Evolutionary conservation across 2,888 invertebrate species (phyloP), one percentile per base, ranked within the genome.

Genomic region (Dioctria linearis): DNA sequence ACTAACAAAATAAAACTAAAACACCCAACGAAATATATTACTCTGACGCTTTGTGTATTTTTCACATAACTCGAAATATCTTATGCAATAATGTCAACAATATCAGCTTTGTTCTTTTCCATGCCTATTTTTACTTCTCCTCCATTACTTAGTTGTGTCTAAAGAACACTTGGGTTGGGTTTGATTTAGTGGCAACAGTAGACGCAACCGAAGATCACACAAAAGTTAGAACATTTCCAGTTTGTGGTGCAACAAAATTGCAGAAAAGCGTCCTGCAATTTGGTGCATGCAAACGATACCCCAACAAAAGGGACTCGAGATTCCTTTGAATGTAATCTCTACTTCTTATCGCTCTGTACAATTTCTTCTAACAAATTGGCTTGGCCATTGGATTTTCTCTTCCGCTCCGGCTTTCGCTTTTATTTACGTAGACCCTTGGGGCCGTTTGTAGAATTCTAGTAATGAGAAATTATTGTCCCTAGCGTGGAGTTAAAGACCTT

Each of bases 341-440:
- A 46, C 37, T 63, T 61, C 63, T 76, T 76, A 76, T 76, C 76
- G 76, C 61, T 61, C 51, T 63, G 61, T 76, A 76, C 76, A 76
- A 76, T 76, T 76, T 76, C 76, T 76, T 76, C 76, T 76, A 76
- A 76, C 76, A 76, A 76, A 76, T 76, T 76, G 76, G 76, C 76
- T 76, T 37, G 42, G 46, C 76, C 76, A 63, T 76, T 76, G 61
- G 76, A 63, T 76, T 76, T 76, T 76, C 76, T 76, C 76, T 76
- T 76, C 76, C 76, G 76, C 76, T 76, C 76, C 46, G 73, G 76
- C 76, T 76, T 76, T 76, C 76, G 76, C 76, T 76, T 76, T 76
- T 76, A 76, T 76, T 76, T 76, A 76, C 76, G 46, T 46, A 63
- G 76, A 61, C 76, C 76, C 76, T 76, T 76, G 76, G 76, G 69